Evolutionary conservation across 2,113 vertebrate species (phyloP), one percentile per base, ranked within the genome.

Genomic region (Pygoscelis antarcticus): DNA sequence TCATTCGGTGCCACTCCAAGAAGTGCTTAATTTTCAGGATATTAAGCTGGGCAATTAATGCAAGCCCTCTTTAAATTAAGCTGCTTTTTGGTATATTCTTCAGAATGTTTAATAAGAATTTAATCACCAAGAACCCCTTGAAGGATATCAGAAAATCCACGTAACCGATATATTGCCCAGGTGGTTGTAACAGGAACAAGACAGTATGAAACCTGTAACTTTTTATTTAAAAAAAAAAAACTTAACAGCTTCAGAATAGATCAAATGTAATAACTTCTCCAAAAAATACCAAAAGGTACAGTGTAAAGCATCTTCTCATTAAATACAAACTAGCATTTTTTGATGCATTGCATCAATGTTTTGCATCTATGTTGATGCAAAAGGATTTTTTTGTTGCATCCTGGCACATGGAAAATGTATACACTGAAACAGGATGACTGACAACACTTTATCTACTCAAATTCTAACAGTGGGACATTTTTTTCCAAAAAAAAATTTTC

Each of bases 341-440:
- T 98, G 98, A 98, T 98, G 98, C 98, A 98, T 49, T 98, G 98
- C 98, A 98, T 98, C 98, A 98, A 98, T 97, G 98, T 98, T 98
- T 97, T 98, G 97, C 97, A 98, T 98, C 98, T 83, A 97, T 60
- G 96, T 77, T 97, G 98, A 98, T 98, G 98, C 98, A 98, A 98
- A 98, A 96, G 90, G 88, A 95, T 91, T 96, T 97, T 96, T 94
- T 97, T 93, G 80, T 98, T 97, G 97, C 96, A 98, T 98, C 97
- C 95, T 97, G 93, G 75, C 79, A 96, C 85, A 82, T 68, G 94
- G 75, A 92, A 96, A 76, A 90, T 9, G 51, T 91, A 87, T 92
- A 91, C 96, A 97, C 86, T 90, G 74, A 96, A 98, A 97, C 96
- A 98, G 93, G 95, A 97, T 97, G 96, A 95, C 78, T 86, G 96